Base-by-base conservation (phyloP, 2,113 vertebrate genomes). In the Nothobranchius kuhntae region DNA sequence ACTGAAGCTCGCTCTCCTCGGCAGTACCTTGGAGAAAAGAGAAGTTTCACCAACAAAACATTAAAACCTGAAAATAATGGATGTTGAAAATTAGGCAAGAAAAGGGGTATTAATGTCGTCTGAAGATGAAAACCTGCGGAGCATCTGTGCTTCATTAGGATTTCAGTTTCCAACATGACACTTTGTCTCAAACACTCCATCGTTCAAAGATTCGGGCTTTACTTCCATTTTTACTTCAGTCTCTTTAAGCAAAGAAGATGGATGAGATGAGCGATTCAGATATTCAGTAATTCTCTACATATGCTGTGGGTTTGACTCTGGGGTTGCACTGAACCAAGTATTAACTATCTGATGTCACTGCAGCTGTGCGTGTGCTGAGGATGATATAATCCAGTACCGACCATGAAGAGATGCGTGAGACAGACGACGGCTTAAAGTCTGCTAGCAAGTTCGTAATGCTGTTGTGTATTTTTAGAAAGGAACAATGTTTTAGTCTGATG, bases 201-300 rank as follows among this genome's bases (percentile, higher is more conserved):
- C 61, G 68, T 75, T 71, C 36, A 78, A 55, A 38, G 42, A 59
- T 55, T 15, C 21, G 70, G 9, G 3, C 38, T 40, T 53, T 50
- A 50, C 75, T 78, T 67, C 40, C 40, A n/a, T 42, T 38, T 71
- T 62, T 65, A 61, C 65, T 71, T 77, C 54, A 8, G 64, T 24
- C 17, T 59, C 36, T 60, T 75, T 75, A 62, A 65, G 44, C 65
- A 81, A 62, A 53, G 63, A 63, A 83, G 86, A 83, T 67, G 62
- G 66, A 88, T 79, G 75, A 71, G 78, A 78, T 61, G 81, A 86
- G 66, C 65, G 77, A 85, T 83, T 82, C 80, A 86, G 85, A 87
- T 90, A 85, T 85, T 69, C 14, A 47, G 55, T 86, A 86, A 90
- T 80, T 42, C 72, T 77, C 52, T 62, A 56, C 89, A 89, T 73